Base-by-base conservation (phyloP, 2,113 vertebrate genomes). In the Grus americana region DNA sequence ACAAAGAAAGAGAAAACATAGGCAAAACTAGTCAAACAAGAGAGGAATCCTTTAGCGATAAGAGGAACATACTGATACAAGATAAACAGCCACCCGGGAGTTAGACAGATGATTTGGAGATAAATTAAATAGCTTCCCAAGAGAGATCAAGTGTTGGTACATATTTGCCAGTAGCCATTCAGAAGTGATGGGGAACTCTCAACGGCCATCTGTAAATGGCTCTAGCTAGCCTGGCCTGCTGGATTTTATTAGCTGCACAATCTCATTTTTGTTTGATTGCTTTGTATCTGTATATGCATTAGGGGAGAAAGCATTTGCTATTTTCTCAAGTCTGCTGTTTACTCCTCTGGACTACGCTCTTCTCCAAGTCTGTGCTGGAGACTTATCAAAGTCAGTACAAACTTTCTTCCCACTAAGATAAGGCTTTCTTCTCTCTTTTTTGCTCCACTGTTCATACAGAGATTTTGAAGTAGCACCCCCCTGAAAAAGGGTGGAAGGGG, bases 251-350 rank as follows among this genome's bases (percentile, higher is more conserved):
- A 95, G 79, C 63, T 96, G 44, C 84, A 79, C 70, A 93, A 73
- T 92, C 78, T 95, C 83, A 88, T 90, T 95, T 97, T 83, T 90
- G 62, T 93, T 83, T 94, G 86, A 94, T 95, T 94, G 91, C 90
- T 95, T 96, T 95, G 14, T 63, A 73, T 91, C 82, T 74, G 42
- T 83, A n/a, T 62, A 91, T 62, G 72, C 84, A 79, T 49, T 90
- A 82, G 46, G 79, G 92, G 34, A 88, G 58, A 89, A 40, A 79
- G 10, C n/a, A 42, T 92, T 84, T 90, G 65, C 42, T 75, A 13
- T 92, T 95, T 91, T 93, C 61, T 93, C 74, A 85, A 49, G 26
- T 78, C 57, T 93, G 34, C 74, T 88, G 30, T 83, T 87, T 75
- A 46, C 5, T 79, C 34, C 74, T 61, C 50, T 67, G 36, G 61